Evolutionary conservation across 2,113 vertebrate genomes (phyloP), one percentile per base, ranked within the genome.

Genomic region (Dicentrarchus labrax): DNA sequence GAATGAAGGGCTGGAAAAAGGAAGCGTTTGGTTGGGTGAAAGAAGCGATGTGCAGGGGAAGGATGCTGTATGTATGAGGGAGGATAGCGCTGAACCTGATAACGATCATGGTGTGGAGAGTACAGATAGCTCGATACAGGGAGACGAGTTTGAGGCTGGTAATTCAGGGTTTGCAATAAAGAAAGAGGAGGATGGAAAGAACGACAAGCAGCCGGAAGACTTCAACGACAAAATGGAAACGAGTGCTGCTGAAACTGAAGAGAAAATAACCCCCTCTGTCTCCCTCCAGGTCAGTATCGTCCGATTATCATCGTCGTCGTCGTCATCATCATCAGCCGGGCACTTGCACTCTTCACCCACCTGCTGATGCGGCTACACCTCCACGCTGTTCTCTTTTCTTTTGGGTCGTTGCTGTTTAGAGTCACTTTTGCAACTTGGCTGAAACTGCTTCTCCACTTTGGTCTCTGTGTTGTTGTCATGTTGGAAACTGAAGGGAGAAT

Each of bases 261-360:
- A 53, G 21, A 73, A 17, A 45, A 19, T 43, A 43, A 67, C 68
- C 10, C 48, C 86, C 24, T 57, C 64, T 43, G 56, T 72, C 21
- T 53, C 69, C 64, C 80, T 62, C 1, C 93, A 94, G 94, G 94
- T 94, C 91, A 94, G 93, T 89, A 60, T 21, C 45, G 11, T 50
- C 86, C 8, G 48, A n/a, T 53, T 36, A n/a, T 60, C 59, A 48
- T 73, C 71, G 54, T 65, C 19, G 43, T 68, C 76, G 30, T 74
- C 53, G 48, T 60, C 85, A 43, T 57, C 66, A 64, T 60, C 85
- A 48, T 53, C 66, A 17, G 53, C 38, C 73, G 17, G 74, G 41
- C 67, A 7, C 8, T 68, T 38, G 21, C 45, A 13, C 56, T 38
- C 41, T 22, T 50, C 80, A 45, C 7, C 64, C 48, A 43, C 70